A percentile compares a stretch with the other conserved stretches of the same genome.
Evolutionary conservation across 2,113 vertebrate species (phyloP).

Genomic region (Phycodurus eques): DNA sequence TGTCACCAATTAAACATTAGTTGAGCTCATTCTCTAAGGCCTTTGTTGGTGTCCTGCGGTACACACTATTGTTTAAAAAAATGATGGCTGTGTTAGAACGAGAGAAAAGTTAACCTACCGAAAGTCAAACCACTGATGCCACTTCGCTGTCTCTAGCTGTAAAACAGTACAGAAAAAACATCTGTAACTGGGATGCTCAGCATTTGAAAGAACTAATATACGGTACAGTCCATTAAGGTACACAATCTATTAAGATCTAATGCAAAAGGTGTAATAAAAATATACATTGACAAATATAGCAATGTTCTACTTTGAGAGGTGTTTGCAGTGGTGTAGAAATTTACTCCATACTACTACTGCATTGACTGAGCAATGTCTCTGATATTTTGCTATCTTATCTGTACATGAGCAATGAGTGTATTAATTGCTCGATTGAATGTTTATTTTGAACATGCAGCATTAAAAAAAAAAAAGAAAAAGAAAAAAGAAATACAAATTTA

Average conservation of each 20-base stretch:
- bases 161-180: not conserved
- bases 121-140: not conserved
- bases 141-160: slow-evolving; percentile 4
- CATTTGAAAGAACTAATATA: not conserved
- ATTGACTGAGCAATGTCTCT: not conserved
- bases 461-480: too few relatives aligned
- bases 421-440: not conserved
- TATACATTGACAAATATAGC: not conserved
- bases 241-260: not conserved
- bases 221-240: not conserved
- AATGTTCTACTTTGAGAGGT: not conserved
- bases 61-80: not conserved
- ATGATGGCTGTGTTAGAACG: too few relatives aligned
- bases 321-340: not conserved
- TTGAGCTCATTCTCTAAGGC: too few relatives aligned
- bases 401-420: not conserved
- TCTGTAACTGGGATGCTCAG: not conserved
- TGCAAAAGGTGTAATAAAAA: not conserved
- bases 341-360: not conserved
- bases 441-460: not conserved
- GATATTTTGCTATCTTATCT: not conserved
- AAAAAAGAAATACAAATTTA: not conserved
- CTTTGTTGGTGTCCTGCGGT: too few relatives aligned
- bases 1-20: not conserved
- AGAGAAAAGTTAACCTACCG: not conserved